Base-by-base conservation (phyloP, 2,797 vertebrate species). In the Bradypodion pumilum region DNA sequence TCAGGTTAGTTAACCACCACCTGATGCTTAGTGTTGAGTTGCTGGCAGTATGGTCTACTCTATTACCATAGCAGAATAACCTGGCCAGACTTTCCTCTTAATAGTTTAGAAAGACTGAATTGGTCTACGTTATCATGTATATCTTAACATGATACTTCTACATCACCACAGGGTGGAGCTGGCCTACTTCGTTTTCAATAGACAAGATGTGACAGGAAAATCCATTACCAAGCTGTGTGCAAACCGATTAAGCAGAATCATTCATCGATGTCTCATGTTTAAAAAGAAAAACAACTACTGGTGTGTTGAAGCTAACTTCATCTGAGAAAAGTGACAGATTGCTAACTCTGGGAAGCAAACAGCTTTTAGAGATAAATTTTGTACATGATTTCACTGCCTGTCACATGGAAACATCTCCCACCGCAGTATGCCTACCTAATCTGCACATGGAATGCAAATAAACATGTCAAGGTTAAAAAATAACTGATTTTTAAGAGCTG, bases 111-210 rank as follows among this genome's bases (percentile, higher is more conserved):
- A 12, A 52, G 27, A 32, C 19, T 52, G 2, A 1, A 37, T 44
- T 66, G 5, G 27, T 7, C 19, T 68, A 29, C 56, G 66, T 8
- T 77, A 82, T 69, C 63, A 44, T 60, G n/a, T n/a, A n/a, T n/a
- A 46, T 37, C 5, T 2, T 46, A 52, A 73, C 42, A 68, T 79
- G 74, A 21, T 85, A 74, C 80, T 86, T 73, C 75, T 37, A 65
- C 82, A 82, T 62, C 88, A 76, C 92, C 94, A 92, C 88, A 85
- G 85, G 94, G 91, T 92, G 93, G 93, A 89, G 93, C 91, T 93
- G 89, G 84, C 89, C 59, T n/a, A 0, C 91, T 89, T 37, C 35
- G 1, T 29, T 66, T 84, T 74, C 9, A 52, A 1, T 0, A 6
- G 16, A 59, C 37, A 72, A 5, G 27, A 63, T 10, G 29, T 72